These are phyloP conservation scores for Cerceris rybyensis DNA, from an alignment of 2,888 invertebrate genomes.

Conservation along the genomic window DNA sequence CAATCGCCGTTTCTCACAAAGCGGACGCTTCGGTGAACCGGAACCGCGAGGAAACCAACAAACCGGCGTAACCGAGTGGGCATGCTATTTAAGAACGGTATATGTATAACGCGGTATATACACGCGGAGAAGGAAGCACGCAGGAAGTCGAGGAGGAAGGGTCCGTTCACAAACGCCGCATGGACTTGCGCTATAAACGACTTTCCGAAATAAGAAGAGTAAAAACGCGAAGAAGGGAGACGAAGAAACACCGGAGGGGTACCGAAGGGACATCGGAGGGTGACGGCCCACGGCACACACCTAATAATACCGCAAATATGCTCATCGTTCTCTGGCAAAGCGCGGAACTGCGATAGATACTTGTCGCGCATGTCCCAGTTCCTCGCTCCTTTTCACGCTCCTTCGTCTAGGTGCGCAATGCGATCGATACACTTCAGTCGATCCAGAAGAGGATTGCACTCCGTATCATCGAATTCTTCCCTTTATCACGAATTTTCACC, in stretches of 20 bases:
- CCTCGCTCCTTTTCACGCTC: constrained; percentile 59
- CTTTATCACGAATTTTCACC: neutral
- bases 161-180: constrained; percentile 51
- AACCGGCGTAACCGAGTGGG: constrained; percentile 38
- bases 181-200: constrained; percentile 71
- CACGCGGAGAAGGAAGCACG: constrained; percentile 55
- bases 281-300: constrained; percentile 38
- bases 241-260: constrained; percentile 7
- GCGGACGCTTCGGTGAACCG: constrained; percentile 47
- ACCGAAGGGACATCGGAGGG: constrained; percentile 23
- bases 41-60: constrained; percentile 46
- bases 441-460: constrained; percentile 58
- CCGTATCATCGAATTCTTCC: neutral
- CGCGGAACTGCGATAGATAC: constrained; percentile 45
- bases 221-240: constrained; percentile 4
- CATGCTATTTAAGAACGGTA: constrained; percentile 61
- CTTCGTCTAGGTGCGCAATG: constrained; percentile 63
- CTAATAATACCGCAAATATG: constrained; percentile 66
- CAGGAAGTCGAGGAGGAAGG: constrained; percentile 63
- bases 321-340: constrained; percentile 39
- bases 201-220: constrained; percentile 45
- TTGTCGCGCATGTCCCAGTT: constrained; percentile 66
- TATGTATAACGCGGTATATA: neutral
- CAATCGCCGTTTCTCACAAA: constrained; percentile 35
- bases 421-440: constrained; percentile 66